Percentiles rank a stretch among this genome's conserved stretches.
These are phyloP conservation scores for Drosophila asahinai DNA, from an alignment of 1,140 invertebrate species.

Conservation along the genomic window DNA sequence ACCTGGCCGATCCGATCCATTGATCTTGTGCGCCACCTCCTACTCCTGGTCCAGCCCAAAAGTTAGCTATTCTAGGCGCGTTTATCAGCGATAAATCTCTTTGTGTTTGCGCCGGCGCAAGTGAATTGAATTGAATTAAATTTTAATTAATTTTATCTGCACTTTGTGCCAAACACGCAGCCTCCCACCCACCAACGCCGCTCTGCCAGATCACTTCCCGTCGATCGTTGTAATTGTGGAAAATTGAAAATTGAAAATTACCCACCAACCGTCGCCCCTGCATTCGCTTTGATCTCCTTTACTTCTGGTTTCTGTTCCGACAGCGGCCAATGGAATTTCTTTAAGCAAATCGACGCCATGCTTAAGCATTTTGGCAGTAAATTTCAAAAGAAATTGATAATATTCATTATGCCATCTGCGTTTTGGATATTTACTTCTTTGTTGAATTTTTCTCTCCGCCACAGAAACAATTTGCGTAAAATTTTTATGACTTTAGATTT, in stretches of 20 bases:
- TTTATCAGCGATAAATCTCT: conserved; percentile 84
- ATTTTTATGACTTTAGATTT: conserved; percentile 71
- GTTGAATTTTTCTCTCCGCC: conserved; percentile 18
- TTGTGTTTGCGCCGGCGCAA: conserved; percentile 80
- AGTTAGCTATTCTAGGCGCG: conserved; percentile 77
- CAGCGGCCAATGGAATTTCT: conserved; percentile 68
- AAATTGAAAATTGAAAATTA: conserved; percentile 83
- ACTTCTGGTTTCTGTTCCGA: conserved; percentile 65
- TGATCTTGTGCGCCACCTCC: conserved; percentile 59
- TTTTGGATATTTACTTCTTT: conserved; percentile 17
- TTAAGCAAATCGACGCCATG: conserved; percentile 83
- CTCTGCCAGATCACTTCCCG: conserved; percentile 49
- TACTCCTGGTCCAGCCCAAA: conserved; percentile 14
- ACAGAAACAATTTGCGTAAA: conserved; percentile 68
- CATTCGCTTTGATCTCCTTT: conserved; percentile 70
- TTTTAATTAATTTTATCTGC: conserved; percentile 85
- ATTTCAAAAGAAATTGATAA: conserved; percentile 84
- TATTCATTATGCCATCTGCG: conserved; percentile 58
- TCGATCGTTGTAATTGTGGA: conserved; percentile 72
- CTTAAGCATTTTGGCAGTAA: conserved; percentile 83
- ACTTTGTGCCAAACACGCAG: conserved; percentile 59
- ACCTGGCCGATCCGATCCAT: conserved; percentile 35
- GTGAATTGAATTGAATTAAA: conserved; percentile 84
- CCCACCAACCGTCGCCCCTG: not conserved
- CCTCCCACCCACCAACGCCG: not conserved